Percentiles rank a stretch among this genome's conserved stretches.
phyloP scores from a whole-genome alignment of 2,888 invertebrate species.

The Disparrhopalites patrizii region DNA sequence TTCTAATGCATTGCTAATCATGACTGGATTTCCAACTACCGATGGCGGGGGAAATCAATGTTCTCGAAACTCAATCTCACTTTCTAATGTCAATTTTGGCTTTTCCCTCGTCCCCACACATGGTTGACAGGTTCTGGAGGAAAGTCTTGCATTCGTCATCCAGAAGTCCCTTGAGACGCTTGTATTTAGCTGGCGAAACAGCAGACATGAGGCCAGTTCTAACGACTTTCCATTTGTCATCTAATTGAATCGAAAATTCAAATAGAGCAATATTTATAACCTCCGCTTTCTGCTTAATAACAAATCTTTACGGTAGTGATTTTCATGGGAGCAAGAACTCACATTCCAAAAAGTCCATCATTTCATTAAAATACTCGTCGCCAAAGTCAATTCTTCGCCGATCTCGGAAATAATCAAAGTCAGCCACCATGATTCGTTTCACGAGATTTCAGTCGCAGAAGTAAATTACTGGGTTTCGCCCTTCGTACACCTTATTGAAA shows the following conservation, averaged over 20 bases:
- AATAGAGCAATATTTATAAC: too few relatives aligned
- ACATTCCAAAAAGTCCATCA: constrained; percentile 10
- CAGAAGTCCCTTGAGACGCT: not conserved
- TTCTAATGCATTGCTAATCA: not conserved
- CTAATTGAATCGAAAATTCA: not conserved
- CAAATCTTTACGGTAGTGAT: too few relatives aligned
- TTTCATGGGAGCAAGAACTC: not conserved
- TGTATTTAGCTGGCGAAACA: not conserved
- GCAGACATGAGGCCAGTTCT: not conserved
- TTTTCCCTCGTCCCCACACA: not conserved
- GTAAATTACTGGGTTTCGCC: constrained; percentile 10
- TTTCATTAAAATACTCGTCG: constrained; percentile 6
- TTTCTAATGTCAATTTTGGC: not conserved
- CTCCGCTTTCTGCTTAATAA: too few relatives aligned
- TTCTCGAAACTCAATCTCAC: not conserved
- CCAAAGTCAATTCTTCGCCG: constrained; percentile 16
- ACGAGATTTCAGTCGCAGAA: constrained; percentile 36
- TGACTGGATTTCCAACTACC: too few relatives aligned
- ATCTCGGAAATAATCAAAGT: constrained; percentile 32
- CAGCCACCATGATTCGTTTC: constrained; percentile 31
- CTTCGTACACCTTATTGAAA: constrained; percentile 9
- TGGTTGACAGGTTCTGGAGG: not conserved
- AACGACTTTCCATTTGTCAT: constrained; percentile 4
- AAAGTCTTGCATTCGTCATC: not conserved
- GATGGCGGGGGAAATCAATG: too few relatives aligned